These are phyloP conservation scores for Drosophila multiciliata DNA, from an alignment of 2,888 invertebrate species.

Conservation along the genomic window DNA sequence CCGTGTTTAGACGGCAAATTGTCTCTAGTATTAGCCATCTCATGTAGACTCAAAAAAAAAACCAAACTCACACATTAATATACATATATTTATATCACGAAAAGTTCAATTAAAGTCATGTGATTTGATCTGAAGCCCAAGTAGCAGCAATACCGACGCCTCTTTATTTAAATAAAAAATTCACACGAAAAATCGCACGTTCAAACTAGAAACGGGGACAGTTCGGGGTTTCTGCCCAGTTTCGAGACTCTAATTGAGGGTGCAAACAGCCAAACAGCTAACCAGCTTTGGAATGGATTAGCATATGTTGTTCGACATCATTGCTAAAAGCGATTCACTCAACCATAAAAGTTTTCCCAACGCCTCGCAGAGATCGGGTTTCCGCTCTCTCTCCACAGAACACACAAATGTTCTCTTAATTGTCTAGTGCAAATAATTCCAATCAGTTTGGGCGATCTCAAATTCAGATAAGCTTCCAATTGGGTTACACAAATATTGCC, in stretches of 20 bases:
- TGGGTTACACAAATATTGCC: constrained; percentile 65
- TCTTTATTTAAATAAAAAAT: constrained; percentile 70
- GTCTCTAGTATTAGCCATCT: constrained; percentile 48
- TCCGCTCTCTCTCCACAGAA: constrained; percentile 1
- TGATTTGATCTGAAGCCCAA: constrained; percentile 61
- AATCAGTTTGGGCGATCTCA: constrained; percentile 3
- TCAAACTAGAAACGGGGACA: background rate
- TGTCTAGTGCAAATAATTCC: constrained; percentile 16
- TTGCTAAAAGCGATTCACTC: constrained; percentile 23
- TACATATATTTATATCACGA: constrained; percentile 64
- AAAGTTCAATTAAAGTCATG: constrained; percentile 76
- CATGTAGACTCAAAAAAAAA: constrained; percentile 8
- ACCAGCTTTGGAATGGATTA: constrained; percentile 7
- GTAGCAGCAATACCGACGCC: constrained; percentile 17
- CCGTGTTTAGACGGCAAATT: constrained; percentile 71
- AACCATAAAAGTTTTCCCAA: constrained; percentile 48
- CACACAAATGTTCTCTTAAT: background rate
- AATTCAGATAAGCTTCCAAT: constrained; percentile 23
- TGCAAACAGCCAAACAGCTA: constrained; percentile 29
- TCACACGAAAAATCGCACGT: constrained; percentile 54
- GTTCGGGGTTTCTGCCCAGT: constrained; percentile 31
- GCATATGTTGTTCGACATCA: constrained; percentile 8
- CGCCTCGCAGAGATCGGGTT: constrained; percentile 1
- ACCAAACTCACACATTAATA: constrained; percentile 20
- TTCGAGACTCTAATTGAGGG: constrained; percentile 65